phyloP scores from a whole-genome alignment of 2,888 invertebrate species.

The Thumatha senex region DNA sequence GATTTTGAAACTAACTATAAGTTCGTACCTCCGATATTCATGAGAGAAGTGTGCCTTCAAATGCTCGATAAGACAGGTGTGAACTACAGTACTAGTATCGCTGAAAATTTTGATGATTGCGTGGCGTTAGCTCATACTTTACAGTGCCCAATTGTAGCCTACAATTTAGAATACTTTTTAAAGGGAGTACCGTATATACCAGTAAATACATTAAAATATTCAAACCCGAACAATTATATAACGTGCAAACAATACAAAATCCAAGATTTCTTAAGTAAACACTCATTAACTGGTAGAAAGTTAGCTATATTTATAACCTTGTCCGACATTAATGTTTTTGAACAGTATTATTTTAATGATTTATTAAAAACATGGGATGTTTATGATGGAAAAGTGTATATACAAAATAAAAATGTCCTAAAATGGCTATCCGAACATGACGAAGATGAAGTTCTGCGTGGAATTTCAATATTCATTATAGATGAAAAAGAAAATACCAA shows the following conservation, averaged over 20 bases:
- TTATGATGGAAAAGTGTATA: not conserved
- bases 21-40: slow-evolving; percentile 15
- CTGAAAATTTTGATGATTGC: slow-evolving; percentile 14
- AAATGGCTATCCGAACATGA: slow-evolving; percentile 16
- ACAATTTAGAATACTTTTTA: slow-evolving; percentile 48
- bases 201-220: slow-evolving; percentile 13
- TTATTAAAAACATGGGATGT: slow-evolving; percentile 28
- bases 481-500: slow-evolving; percentile 5
- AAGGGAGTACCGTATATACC: slow-evolving; percentile 19
- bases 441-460: not conserved
- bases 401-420: slow-evolving; percentile 6
- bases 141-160: slow-evolving; percentile 46
- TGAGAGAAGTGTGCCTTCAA: slow-evolving; percentile 38
- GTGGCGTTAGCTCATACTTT: slow-evolving; percentile 44
- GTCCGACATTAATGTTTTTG: slow-evolving; percentile 34
- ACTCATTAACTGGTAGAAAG: slow-evolving; percentile 33
- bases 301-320: slow-evolving; percentile 42
- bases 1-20: not conserved
- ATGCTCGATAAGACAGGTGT: slow-evolving; percentile 45
- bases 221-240: slow-evolving; percentile 13
- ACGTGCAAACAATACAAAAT: slow-evolving; percentile 33
- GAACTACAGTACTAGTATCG: slow-evolving; percentile 11
- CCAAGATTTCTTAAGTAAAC: slow-evolving; percentile 29
- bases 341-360: slow-evolving; percentile 28
- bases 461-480: slow-evolving; percentile 3